Evolutionary conservation across 2,797 vertebrate species (phyloP).

Genomic region (Pteropus rufus): DNA sequence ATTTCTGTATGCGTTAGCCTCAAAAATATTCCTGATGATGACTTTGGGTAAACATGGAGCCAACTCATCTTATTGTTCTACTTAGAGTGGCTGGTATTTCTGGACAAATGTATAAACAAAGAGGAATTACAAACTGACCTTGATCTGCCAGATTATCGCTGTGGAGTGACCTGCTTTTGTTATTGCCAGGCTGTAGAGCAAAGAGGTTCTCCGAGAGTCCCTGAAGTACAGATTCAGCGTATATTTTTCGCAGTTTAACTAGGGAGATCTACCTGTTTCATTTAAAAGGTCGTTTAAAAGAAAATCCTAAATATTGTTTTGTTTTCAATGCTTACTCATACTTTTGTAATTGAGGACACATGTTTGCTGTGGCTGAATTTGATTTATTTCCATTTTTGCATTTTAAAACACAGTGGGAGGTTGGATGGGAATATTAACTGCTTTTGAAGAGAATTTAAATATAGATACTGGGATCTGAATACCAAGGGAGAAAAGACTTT

Average conservation of each 20-base stretch:
- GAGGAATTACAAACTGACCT: slow-evolving; percentile 85
- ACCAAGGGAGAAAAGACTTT: neutral
- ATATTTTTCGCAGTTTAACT: neutral
- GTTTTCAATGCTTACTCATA: slow-evolving; percentile 46
- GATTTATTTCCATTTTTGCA: slow-evolving; percentile 19
- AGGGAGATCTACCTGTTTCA: neutral
- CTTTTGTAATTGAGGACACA: neutral
- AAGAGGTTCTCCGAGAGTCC: slow-evolving; percentile 62
- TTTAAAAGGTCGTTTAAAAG: slow-evolving; percentile 9
- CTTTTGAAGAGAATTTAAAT: slow-evolving; percentile 55
- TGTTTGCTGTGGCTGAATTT: neutral
- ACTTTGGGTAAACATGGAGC: slow-evolving; percentile 60
- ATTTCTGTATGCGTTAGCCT: slow-evolving; percentile 28
- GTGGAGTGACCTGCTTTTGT: slow-evolving; percentile 81
- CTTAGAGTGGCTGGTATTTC: slow-evolving; percentile 64
- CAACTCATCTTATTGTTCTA: slow-evolving; percentile 70
- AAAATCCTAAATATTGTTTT: neutral
- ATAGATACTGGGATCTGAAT: neutral
- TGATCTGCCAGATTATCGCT: slow-evolving; percentile 83
- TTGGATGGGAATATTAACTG: slow-evolving; percentile 23
- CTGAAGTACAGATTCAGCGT: neutral
- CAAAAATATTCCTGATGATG: slow-evolving; percentile 43
- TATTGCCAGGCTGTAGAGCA: slow-evolving; percentile 65
- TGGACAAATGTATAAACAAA: slow-evolving; percentile 76
- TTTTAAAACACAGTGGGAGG: slow-evolving; percentile 33